Evolutionary conservation across 2,888 invertebrate genomes (phyloP), one percentile per base, ranked within the genome.

Genomic region (Adelphocoris suturalis): DNA sequence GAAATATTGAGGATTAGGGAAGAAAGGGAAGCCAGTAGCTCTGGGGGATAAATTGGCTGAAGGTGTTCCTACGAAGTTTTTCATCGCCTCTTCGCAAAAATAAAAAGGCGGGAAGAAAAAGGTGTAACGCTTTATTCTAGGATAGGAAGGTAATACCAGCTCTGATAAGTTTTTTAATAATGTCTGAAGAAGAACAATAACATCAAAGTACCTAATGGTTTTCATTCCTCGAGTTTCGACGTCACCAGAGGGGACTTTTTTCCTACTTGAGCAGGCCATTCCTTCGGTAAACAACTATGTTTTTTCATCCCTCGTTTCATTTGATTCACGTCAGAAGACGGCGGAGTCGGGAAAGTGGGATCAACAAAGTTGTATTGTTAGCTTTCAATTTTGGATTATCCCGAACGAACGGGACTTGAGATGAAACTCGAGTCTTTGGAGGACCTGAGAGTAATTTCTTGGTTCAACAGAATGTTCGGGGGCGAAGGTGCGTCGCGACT

Each of bases 31-130:
- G n/a, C 37, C 68, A 27, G 37, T 37, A 37, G 68, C 61, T 27
- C 37, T n/a, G n/a, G 9, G 68, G 61, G 86, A 86, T 86, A 86
- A 75, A 86, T 75, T 75, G 75, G 86, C 27, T 28, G 75, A 75
- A 86, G 75, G 86, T 75, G 86, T 86, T 86, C 68, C 75, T 47
- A 75, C 75, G 68, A 86, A 86, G 86, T 75, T 86, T 75, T 86
- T 86, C 86, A 86, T 19, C 75, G 68, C 75, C 52, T 86, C 37
- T 86, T 68, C n/a, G 57, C 61, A 37, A 86, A 61, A 86, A 86
- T 86, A 86, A 86, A 86, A 61, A 57, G 61, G 16, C 46, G 75
- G 27, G 48, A 23, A 68, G 9, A 23, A 23, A 68, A 68, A 23
- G 12, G 7, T 2, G 68, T 11, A 68, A 68, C 5, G 37, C 75